Base-by-base conservation (phyloP, 2,797 vertebrate species). In the Myioborus melanocephalus region DNA sequence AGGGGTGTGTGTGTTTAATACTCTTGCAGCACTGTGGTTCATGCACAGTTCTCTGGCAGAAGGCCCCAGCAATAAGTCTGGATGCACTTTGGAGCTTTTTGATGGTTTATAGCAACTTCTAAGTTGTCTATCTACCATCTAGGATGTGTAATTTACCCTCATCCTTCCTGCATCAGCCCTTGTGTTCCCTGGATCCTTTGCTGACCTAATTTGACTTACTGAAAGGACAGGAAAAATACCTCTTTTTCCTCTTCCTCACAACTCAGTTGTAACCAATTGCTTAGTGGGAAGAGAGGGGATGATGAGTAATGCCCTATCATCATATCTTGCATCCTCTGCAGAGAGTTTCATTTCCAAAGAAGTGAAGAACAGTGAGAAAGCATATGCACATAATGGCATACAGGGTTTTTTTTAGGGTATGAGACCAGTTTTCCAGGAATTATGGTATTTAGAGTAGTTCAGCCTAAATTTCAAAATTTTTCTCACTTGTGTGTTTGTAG, bases 1-100 rank as follows among this genome's bases (percentile, higher is more conserved):
- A 53, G 20, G 8, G 4, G 6, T 0, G 0, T 24, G 7, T 17
- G 34, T 61, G 5, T 21, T 24, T 21, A 30, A 47, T 20, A 18
- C 5, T 16, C 5, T 16, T 53, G 13, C 16, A 60, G 6, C 15
- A 1, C 16, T 21, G 23, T 46, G n/a, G 11, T 12, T 39, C 24
- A 21, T 21, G 24, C 34, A 14, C 12, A 52, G 23, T 46, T 9
- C 21, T 26, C 47, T 26, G 26, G 17, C 2, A 3, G 21, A 41
- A 69, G 24, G 34, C 26, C 13, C 4, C 30, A 35, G 39, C 12
- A 49, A 35, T 35, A 2, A 55, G 14, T 34, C 26, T 41, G 34
- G 14, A 12, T 6, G 5, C 2, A 14, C 56, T 55, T 39, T 0
- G 7, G 30, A 41, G 26, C 4, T 32, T 55, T 47, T 32, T 30